Evolutionary conservation across 2,797 vertebrate genomes (phyloP).

Genomic region (Taenioides sp.): DNA sequence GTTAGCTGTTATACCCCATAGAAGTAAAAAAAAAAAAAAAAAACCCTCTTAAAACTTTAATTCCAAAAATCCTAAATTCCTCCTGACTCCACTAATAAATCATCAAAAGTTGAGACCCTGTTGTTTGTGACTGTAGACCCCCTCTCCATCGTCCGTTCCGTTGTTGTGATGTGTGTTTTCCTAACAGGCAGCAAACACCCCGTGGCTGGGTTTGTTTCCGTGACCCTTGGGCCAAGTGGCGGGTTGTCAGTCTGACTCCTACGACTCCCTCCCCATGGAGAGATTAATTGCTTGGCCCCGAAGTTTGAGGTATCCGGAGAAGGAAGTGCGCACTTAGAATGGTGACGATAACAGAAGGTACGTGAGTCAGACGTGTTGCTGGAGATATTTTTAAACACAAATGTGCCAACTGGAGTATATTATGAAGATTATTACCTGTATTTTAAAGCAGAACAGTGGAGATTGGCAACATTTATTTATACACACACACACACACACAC

Average conservation of each 20-base stretch:
- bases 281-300: slow-evolving; percentile 69
- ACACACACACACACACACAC: too few species aligned
- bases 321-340: slow-evolving; percentile 8
- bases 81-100: slow-evolving; percentile 35
- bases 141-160: slow-evolving; percentile 22
- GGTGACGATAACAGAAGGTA: neutral
- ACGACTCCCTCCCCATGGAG: slow-evolving; percentile 62
- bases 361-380: too few species aligned
- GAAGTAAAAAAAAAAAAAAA: too few species aligned
- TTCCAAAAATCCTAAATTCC: slow-evolving; percentile 31
- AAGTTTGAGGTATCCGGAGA: slow-evolving; percentile 39
- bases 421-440: too few species aligned
- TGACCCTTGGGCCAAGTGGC: slow-evolving; percentile 36
- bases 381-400: too few species aligned
- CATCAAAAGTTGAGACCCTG: slow-evolving; percentile 58
- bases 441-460: too few species aligned
- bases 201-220: slow-evolving; percentile 48
- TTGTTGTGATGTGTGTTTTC: slow-evolving; percentile 45
- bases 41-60: neutral
- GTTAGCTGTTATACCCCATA: too few species aligned
- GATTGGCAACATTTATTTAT: too few species aligned
- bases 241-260: slow-evolving; percentile 53
- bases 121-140: slow-evolving; percentile 33
- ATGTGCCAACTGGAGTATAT: too few species aligned
- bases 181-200: slow-evolving; percentile 33